These are phyloP conservation scores for Rhinogobius similis DNA, from an alignment of 2,113 vertebrate genomes.

Conservation along the genomic window DNA sequence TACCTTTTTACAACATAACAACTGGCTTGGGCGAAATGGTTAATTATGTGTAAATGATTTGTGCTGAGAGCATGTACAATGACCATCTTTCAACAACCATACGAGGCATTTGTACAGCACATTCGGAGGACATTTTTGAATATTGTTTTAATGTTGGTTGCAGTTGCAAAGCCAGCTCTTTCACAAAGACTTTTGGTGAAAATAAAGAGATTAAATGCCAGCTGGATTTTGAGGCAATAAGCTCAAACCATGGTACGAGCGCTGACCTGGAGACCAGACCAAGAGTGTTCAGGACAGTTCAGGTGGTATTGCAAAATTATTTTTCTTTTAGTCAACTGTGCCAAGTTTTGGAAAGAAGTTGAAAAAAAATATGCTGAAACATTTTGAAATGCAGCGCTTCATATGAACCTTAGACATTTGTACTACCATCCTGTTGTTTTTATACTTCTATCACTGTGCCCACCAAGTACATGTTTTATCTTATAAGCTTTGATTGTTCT, in stretches of 20 bases:
- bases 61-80: constrained; percentile 38
- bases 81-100: background rate
- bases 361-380: background rate
- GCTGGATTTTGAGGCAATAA: constrained; percentile 7
- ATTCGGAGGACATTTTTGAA: constrained; percentile 17
- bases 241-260: constrained; percentile 46
- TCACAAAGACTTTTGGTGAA: background rate
- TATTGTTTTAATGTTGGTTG: constrained; percentile 13
- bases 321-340: background rate
- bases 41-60: constrained; percentile 28
- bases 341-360: background rate
- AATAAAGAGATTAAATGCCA: background rate
- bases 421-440: constrained; percentile 28
- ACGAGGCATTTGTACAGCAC: constrained; percentile 17
- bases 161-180: constrained; percentile 14
- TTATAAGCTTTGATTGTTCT: constrained; percentile 66
- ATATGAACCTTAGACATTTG: constrained; percentile 12
- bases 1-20: constrained; percentile 64
- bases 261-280: background rate
- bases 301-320: constrained; percentile 28
- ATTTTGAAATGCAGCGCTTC: constrained; percentile 1
- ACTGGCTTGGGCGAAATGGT: constrained; percentile 1
- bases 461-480: constrained; percentile 25
- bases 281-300: background rate
- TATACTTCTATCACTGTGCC: constrained; percentile 22